Percentiles rank a stretch among this genome's conserved stretches.
These are phyloP conservation scores for Pavo muticus DNA, from an alignment of 2,113 vertebrate species.

Conservation along the genomic window DNA sequence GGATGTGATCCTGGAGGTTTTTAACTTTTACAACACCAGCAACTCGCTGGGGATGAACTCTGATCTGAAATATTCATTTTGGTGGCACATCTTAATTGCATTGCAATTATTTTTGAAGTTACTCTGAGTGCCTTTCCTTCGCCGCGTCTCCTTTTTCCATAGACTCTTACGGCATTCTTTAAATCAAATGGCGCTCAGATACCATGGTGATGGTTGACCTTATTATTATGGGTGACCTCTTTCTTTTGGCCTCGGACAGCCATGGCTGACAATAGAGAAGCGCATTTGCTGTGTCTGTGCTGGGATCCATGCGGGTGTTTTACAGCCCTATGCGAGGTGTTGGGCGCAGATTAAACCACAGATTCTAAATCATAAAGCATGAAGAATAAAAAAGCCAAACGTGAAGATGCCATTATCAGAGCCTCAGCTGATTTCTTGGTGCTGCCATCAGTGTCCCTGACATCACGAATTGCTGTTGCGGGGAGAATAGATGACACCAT, in stretches of 20 bases:
- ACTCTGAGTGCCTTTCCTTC: constrained; percentile 52
- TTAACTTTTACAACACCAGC: constrained; percentile 9
- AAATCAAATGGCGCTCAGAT: constrained; percentile 65
- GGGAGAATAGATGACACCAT: constrained; percentile 20
- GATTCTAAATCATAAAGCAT: constrained; percentile 28
- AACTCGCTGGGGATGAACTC: neutral
- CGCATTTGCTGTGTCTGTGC: neutral
- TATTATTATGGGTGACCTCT: constrained; percentile 68
- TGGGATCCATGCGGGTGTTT: neutral
- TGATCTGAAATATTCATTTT: constrained; percentile 63
- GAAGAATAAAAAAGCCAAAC: neutral
- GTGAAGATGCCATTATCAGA: neutral
- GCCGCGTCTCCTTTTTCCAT: constrained; percentile 52
- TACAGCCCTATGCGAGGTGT: neutral
- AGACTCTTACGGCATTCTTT: constrained; percentile 62
- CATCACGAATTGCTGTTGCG: constrained; percentile 16
- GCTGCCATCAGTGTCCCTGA: constrained; percentile 35
- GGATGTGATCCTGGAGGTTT: neutral
- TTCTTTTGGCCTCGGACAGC: constrained; percentile 58
- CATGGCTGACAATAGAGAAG: constrained; percentile 31
- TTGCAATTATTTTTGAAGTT: constrained; percentile 69
- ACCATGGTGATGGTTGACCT: constrained; percentile 74
- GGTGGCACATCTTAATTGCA: constrained; percentile 65
- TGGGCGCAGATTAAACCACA: neutral
- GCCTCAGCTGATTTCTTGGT: constrained; percentile 66